Percentiles rank a stretch among this genome's conserved stretches.
phyloP scores from a whole-genome alignment of 2,113 vertebrate species.

The Myotis yumanensis region DNA sequence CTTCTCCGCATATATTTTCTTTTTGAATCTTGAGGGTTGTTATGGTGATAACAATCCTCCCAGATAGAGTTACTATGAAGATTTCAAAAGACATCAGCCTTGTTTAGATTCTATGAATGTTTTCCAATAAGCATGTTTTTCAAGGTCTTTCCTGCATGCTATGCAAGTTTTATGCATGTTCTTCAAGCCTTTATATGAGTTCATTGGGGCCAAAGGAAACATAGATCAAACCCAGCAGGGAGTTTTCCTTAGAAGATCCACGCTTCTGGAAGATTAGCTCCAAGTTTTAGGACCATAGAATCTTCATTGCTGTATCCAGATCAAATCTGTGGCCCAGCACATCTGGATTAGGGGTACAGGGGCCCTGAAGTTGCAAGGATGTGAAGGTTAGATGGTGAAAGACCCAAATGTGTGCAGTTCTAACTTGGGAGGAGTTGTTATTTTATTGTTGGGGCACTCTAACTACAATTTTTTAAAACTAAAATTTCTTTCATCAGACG shows the following conservation, averaged over 20 bases:
- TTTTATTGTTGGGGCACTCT: background rate
- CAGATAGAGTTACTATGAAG: background rate
- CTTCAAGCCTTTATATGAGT: background rate
- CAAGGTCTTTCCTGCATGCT: background rate
- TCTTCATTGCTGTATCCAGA: background rate
- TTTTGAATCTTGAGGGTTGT: background rate
- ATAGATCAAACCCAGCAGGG: background rate
- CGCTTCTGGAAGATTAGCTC: background rate
- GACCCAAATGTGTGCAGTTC: background rate
- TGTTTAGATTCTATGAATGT: background rate
- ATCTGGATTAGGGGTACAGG: accelerated
- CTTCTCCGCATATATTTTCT: background rate
- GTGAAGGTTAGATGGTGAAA: background rate
- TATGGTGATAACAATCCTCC: background rate
- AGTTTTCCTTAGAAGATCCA: constrained; percentile 34
- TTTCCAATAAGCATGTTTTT: background rate
- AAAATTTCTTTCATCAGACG: background rate
- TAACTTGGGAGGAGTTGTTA: background rate
- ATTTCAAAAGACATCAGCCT: background rate
- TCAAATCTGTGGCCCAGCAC: background rate
- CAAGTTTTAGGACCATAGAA: background rate
- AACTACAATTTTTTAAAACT: background rate
- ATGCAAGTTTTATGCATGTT: background rate
- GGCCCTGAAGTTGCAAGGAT: background rate
- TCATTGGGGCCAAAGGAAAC: background rate